Base-by-base conservation (phyloP, 2,797 vertebrate species). In the Cossypha caffra region DNA sequence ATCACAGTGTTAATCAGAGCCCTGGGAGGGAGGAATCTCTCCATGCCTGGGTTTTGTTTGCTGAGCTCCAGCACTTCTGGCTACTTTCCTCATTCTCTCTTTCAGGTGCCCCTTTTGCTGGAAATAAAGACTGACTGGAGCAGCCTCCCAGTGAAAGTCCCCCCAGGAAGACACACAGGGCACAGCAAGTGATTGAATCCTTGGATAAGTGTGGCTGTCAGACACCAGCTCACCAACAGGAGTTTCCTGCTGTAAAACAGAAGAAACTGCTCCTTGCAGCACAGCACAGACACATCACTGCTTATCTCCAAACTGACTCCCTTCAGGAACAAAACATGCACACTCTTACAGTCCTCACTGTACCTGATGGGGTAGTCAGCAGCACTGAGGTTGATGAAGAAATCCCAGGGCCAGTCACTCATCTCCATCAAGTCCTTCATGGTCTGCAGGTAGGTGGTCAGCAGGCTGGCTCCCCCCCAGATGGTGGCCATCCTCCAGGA, bases 341-440 rank as follows among this genome's bases (percentile, higher is more conserved):
- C 11, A 13, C 66, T 43, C 57, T 50, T 37, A 64, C 61, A 88
- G 66, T 1, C 4, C 16, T 38, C 2, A 1, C 7, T 89, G 97
- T 98, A 99, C 99, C 99, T 99, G 98, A 99, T 99, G 11, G 99
- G 99, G 92, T 99, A 99, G 98, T 99, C 99, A 0, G 99, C 99
- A 14, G 99, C 99, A 20, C 99, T 99, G 97, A 99, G 99, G 98
- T 99, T 99, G 96, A 99, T 99, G 98, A 99, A 99, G 98, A 99
- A 99, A 97, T 99, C 99, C 99, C 99, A 99, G 55, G 97, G 98
- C 99, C 99, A 99, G 97, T 99, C 99, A 43, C 96, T 98, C 99
- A 99, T 99, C 93, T 99, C 98, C 97, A 99, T 98, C 33, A 99
- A 98, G 97, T 99, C 99, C 28, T 97, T 97, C 99, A 99, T 99